Evolutionary conservation across 2,888 invertebrate species (phyloP), one percentile per base, ranked within the genome.

Genomic region (Drosophila mercatorum): DNA sequence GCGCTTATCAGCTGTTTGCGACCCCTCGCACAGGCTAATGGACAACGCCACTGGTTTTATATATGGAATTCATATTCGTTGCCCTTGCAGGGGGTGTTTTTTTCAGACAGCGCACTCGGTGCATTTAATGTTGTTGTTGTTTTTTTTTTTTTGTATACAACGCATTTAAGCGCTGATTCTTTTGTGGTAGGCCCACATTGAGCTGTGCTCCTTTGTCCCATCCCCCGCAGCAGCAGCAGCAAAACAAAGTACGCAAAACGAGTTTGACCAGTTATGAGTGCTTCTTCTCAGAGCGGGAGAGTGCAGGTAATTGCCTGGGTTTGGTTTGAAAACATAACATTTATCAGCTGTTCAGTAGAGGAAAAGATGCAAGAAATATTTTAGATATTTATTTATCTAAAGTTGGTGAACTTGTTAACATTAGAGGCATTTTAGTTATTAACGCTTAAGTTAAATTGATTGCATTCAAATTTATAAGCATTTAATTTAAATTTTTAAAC

Each of bases 1-100:
- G 26, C 22, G 57, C 59, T 71, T 73, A 85, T 82, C 85, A 75
- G 81, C 80, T 69, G 78, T 59, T 49, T 58, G 26, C 3, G 12
- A 26, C 43, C 72, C 62, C 66, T 59, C 11, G 40, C 11, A 38
- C 8, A 11, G 34, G 12, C 14, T n/a, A 60, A 44, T 8, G 28
- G 6, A 12, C 65, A 52, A 60, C 75, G 78, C 67, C 70, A 14
- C 68, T 67, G 71, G 7, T 7, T 49, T 47, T 58, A 56, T 70
- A 66, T 69, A 69, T 71, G 67, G 67, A 47, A 31, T 67, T 57
- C 63, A 58, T 65, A 55, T 40, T 34, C 52, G 31, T 11, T 43
- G 60, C 55, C 56, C 12, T 40, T 36, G 63, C 62, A 49, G 65
- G 67, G 78, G 69, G 65, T 77, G 72, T 52, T 40, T 76, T 58